Conservation (phyloP, 2,113 vertebrate genomes). For the Chamaetylas fuelleborni region DNA sequence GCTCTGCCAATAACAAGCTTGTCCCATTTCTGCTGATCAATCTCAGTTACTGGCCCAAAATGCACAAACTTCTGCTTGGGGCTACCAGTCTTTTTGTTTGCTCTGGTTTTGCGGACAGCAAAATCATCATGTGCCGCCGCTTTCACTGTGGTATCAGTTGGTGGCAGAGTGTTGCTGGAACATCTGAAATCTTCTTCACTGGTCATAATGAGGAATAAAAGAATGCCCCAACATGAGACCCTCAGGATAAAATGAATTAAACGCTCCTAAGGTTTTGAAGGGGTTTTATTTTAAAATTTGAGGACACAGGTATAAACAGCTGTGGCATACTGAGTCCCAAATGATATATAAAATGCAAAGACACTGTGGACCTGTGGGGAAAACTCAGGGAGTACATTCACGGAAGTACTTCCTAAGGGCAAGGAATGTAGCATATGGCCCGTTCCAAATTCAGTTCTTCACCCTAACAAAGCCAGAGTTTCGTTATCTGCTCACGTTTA, state of each 20-base stretch:
- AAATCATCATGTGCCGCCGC: conserved; percentile 74
- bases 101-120: conserved; percentile 75
- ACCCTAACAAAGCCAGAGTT: neutral
- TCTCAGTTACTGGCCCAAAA: conserved; percentile 94
- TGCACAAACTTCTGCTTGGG: conserved; percentile 85
- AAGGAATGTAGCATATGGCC: neutral
- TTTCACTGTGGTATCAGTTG: conserved; percentile 70
- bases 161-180: conserved; percentile 28
- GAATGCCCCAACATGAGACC: conserved; percentile 9
- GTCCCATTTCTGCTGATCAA: conserved; percentile 83
- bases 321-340: neutral
- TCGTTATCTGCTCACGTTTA: neutral
- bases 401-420: neutral
- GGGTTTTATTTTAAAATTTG: neutral
- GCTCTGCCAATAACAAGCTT: conserved; percentile 76
- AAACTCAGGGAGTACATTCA: neutral
- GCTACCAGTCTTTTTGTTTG: conserved; percentile 72
- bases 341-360: neutral
- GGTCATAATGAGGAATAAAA: conserved; percentile 59
- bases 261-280: neutral
- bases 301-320: neutral
- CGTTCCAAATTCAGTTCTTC: neutral
- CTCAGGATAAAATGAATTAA: neutral
- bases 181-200: conserved; percentile 63
- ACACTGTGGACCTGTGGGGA: neutral